Evolutionary conservation across 2,113 vertebrate species (phyloP).

Genomic region (Proterorhinus semilunaris): DNA sequence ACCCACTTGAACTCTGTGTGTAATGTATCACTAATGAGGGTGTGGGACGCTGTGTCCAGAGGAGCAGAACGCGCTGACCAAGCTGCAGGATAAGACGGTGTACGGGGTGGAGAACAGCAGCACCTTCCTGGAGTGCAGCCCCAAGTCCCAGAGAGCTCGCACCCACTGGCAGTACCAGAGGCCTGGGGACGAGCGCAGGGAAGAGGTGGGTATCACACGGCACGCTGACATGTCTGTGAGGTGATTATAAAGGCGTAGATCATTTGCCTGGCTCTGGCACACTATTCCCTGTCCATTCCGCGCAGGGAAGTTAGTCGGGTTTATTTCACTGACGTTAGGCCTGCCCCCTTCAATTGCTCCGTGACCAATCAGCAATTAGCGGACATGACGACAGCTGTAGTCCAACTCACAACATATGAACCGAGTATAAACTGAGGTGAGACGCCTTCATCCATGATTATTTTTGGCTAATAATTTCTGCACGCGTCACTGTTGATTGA

Average conservation of each 20-base stretch:
- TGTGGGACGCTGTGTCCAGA: slow-evolving; percentile 69
- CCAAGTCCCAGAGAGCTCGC: slow-evolving; percentile 90
- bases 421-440: too few species aligned
- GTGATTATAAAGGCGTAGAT: not conserved
- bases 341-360: too few species aligned
- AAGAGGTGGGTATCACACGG: slow-evolving; percentile 80
- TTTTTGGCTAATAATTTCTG: too few species aligned
- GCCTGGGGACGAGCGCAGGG: slow-evolving; percentile 84
- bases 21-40: not conserved
- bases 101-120: slow-evolving; percentile 98
- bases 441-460: too few species aligned
- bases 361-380: too few species aligned
- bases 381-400: too few species aligned
- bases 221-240: not conserved
- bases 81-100: slow-evolving; percentile 86
- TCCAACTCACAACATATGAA: too few species aligned
- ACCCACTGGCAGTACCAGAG: slow-evolving; percentile 94
- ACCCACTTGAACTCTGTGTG: not conserved
- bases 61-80: slow-evolving; percentile 79
- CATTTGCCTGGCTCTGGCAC: not conserved
- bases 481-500: too few species aligned
- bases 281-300: not conserved
- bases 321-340: too few species aligned
- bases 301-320: too few species aligned
- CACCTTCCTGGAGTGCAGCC: slow-evolving; percentile 95